phyloP scores from a whole-genome alignment of 2,797 vertebrate species.

The Helicolenus hilgendorfi region DNA sequence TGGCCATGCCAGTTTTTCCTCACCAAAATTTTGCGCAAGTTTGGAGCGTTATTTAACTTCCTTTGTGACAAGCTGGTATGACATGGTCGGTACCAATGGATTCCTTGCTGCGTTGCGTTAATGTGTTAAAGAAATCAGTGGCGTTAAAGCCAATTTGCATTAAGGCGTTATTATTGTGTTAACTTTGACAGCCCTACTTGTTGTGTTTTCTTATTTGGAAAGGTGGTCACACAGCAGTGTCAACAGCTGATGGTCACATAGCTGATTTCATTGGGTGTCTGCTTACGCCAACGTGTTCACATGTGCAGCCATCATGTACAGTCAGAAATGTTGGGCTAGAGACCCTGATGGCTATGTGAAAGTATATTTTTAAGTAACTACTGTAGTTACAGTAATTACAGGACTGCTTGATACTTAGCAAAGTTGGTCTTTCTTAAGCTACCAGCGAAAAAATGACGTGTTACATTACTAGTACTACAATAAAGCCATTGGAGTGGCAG shows the following conservation, averaged over 20 bases:
- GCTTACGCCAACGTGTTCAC: not conserved
- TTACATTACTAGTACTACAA: not conserved
- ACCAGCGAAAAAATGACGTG: not conserved
- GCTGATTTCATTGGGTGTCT: not conserved
- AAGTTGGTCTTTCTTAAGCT: not conserved
- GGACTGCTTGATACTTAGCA: not conserved
- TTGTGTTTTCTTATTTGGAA: too few relatives aligned
- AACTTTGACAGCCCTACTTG: too few relatives aligned
- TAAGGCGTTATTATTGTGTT: too few relatives aligned
- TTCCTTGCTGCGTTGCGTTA: too few relatives aligned
- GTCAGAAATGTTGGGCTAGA: not conserved
- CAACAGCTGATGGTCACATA: not conserved
- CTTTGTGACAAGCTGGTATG: too few relatives aligned
- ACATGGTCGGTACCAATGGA: too few relatives aligned
- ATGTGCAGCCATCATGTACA: not conserved
- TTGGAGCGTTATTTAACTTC: too few relatives aligned
- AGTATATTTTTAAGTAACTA: not conserved
- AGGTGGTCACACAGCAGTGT: too few relatives aligned
- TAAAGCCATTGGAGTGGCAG: constrained; percentile 9
- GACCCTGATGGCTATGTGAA: not conserved
- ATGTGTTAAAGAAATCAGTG: too few relatives aligned
- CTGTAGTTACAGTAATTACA: not conserved
- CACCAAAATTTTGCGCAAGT: too few relatives aligned
- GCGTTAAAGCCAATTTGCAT: too few relatives aligned
- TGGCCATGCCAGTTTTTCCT: too few relatives aligned